Percentiles rank a stretch among this genome's conserved stretches.
Conservation (phyloP, 37 sponge, comb jelly and placozoan species). For the Ianthella basta region DNA sequence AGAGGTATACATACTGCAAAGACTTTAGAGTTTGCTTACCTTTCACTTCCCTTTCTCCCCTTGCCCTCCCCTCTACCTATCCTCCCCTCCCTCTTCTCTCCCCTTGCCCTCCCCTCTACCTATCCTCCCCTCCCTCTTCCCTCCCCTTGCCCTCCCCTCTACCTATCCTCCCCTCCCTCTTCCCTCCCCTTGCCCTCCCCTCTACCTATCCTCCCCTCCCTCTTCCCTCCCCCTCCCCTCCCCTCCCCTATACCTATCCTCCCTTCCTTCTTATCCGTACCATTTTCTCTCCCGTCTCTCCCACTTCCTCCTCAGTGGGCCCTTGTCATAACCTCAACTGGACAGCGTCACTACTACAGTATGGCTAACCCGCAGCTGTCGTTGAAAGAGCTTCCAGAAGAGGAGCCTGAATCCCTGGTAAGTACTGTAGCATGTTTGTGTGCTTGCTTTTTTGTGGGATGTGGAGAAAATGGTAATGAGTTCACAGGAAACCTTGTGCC, state of each 20-base stretch:
- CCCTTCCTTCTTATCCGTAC: no score
- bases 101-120: no score
- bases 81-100: no score
- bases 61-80: no score
- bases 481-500: no score
- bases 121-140: no score
- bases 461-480: no score
- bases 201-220: not conserved
- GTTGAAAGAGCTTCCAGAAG: constrained; percentile 47
- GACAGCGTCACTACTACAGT: constrained; percentile 69
- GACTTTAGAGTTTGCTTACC: no score
- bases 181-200: not conserved
- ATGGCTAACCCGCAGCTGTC: constrained; percentile 48
- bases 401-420: not conserved
- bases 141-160: not conserved
- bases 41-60: no score
- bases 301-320: constrained; percentile 45
- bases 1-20: no score
- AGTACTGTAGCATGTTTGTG: not conserved
- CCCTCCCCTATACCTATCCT: not conserved
- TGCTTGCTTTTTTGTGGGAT: no score
- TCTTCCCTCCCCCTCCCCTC: not conserved
- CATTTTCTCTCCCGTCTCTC: not conserved
- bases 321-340: constrained; percentile 50
- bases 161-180: not conserved